These are phyloP conservation scores for Microtus montanus DNA, from an alignment of 2,113 vertebrate genomes.

Conservation along the genomic window DNA sequence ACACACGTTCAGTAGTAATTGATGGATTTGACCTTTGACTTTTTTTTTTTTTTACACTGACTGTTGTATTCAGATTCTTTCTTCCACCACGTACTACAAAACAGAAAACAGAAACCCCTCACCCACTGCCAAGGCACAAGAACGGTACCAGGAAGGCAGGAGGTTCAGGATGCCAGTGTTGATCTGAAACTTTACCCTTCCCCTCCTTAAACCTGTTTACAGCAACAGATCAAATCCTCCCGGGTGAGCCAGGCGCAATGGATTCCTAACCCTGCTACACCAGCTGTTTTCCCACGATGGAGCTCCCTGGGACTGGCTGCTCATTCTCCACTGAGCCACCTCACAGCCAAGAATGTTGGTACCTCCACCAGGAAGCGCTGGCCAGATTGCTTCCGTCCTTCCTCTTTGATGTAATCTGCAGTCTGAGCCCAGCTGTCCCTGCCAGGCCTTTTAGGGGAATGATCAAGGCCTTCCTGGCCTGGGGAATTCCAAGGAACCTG, in stretches of 20 bases:
- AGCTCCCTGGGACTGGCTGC: background rate
- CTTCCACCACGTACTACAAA: background rate
- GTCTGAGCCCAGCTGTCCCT: background rate
- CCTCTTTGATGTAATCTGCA: slow-evolving; percentile 48
- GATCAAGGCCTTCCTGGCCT: background rate
- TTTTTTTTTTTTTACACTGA: background rate
- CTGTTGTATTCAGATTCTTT: background rate
- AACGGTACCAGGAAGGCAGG: background rate
- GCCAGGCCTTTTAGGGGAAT: slow-evolving; percentile 77
- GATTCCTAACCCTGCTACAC: background rate
- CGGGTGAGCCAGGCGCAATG: background rate
- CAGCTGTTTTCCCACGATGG: slow-evolving; percentile 25
- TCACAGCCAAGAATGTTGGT: background rate
- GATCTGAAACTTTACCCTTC: background rate
- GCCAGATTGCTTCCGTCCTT: slow-evolving; percentile 41
- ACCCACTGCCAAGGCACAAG: background rate
- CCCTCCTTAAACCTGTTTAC: slow-evolving; percentile 19
- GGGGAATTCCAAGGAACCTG: slow-evolving; percentile 67
- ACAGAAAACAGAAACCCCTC: background rate
- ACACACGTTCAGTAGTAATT: accelerated
- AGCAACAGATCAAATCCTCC: background rate
- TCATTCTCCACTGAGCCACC: background rate
- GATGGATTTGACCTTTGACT: slow-evolving; percentile 35
- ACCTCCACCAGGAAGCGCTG: slow-evolving; percentile 56
- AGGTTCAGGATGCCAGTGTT: background rate